phyloP scores from a whole-genome alignment of 1,140 invertebrate genomes.

The Atta texana region DNA sequence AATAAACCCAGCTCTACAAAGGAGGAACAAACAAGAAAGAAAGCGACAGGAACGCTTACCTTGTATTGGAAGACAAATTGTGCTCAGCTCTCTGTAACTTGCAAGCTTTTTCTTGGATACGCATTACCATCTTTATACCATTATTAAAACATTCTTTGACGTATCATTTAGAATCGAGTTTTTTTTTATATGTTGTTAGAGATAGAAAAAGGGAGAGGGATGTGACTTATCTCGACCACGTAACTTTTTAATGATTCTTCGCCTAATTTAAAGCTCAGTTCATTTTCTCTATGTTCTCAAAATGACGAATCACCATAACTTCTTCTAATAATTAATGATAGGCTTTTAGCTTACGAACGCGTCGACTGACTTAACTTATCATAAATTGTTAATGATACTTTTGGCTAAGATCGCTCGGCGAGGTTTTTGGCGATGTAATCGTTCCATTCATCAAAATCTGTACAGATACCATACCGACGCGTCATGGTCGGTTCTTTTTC shows the following conservation, averaged over 20 bases:
- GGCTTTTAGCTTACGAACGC: not conserved
- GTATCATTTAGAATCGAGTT: slow-evolving; percentile 7
- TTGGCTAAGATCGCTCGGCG: not conserved
- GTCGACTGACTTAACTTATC: not conserved
- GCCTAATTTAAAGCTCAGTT: not conserved
- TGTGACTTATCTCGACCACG: not conserved
- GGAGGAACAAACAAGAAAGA: slow-evolving; percentile 40
- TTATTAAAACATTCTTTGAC: slow-evolving; percentile 44
- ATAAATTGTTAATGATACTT: not conserved
- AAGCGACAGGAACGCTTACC: not conserved
- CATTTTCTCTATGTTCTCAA: not conserved
- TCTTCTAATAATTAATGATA: not conserved
- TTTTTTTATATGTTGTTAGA: not conserved
- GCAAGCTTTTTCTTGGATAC: slow-evolving; percentile 33
- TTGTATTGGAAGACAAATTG: slow-evolving; percentile 56
- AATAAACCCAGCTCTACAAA: slow-evolving; percentile 49
- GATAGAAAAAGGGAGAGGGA: not conserved
- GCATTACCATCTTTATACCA: slow-evolving; percentile 47
- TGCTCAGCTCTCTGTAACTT: slow-evolving; percentile 17
- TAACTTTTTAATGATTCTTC: slow-evolving; percentile 19
- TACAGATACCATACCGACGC: not conserved
- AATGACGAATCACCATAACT: not conserved
- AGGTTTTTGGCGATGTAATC: not conserved
- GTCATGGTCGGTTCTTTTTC: slow-evolving; percentile 32
- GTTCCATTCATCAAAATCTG: slow-evolving; percentile 35